phyloP scores from a whole-genome alignment of 2,888 invertebrate species.

The Brenthis hecate region DNA sequence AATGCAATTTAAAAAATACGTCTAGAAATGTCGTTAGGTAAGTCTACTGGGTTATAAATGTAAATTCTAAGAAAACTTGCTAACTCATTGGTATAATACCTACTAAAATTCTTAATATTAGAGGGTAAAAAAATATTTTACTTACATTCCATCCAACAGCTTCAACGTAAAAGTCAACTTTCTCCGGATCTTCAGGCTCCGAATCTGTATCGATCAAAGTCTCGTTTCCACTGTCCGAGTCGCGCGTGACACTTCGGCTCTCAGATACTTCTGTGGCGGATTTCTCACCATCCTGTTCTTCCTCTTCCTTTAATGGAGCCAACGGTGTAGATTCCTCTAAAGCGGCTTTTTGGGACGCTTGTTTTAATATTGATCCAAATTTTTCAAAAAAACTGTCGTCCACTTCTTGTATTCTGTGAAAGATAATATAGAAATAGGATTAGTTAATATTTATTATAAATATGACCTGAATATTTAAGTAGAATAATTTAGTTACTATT shows the following conservation, averaged over 20 bases:
- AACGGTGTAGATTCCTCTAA: slow-evolving; percentile 80
- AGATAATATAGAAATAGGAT: slow-evolving; percentile 40
- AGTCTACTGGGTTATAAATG: no score
- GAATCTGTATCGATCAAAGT: slow-evolving; percentile 85
- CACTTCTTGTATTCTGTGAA: slow-evolving; percentile 88
- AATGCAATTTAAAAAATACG: no score
- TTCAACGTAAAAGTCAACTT: slow-evolving; percentile 83
- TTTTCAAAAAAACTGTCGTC: slow-evolving; percentile 93
- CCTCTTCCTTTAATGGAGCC: slow-evolving; percentile 75
- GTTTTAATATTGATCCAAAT: slow-evolving; percentile 88
- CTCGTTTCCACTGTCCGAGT: slow-evolving; percentile 80
- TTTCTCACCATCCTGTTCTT: slow-evolving; percentile 71
- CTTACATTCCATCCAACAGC: slow-evolving; percentile 90
- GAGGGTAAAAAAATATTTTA: slow-evolving; percentile 46
- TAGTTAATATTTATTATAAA: background rate
- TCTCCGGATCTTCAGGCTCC: slow-evolving; percentile 85
- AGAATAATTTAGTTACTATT: no score
- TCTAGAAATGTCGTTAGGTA: no score
- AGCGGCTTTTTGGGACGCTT: slow-evolving; percentile 83
- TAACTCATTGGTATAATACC: no score
- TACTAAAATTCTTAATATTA: no score
- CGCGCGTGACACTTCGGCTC: slow-evolving; percentile 60
- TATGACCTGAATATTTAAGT: background rate
- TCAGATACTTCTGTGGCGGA: slow-evolving; percentile 65
- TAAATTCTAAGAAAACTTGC: no score